Evolutionary conservation across 2,888 invertebrate species (phyloP).

Genomic region (Hipparchia sbordonii): DNA sequence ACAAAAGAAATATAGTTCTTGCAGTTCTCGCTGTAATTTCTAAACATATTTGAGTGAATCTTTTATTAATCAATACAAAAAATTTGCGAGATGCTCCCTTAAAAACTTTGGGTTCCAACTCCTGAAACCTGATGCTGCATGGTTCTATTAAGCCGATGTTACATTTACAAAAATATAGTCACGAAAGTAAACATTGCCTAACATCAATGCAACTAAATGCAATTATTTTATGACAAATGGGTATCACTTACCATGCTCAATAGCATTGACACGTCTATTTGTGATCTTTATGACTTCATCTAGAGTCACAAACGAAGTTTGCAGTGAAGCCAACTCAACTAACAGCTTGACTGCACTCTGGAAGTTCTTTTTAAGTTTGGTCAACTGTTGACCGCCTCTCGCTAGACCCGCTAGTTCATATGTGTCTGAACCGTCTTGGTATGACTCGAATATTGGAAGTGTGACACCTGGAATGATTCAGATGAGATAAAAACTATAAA

Average conservation of each 20-base stretch:
- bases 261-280: conserved; percentile 99
- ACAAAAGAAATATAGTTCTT: too few relatives aligned
- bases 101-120: too few relatives aligned
- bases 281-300: conserved; percentile 99
- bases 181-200: too few relatives aligned
- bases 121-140: too few relatives aligned
- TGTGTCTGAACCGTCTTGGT: conserved; percentile 97
- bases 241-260: conserved; percentile 91
- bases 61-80: too few relatives aligned
- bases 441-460: conserved; percentile 96
- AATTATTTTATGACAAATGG: background rate
- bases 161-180: too few relatives aligned
- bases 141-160: too few relatives aligned
- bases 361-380: conserved; percentile 99
- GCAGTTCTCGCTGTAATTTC: too few relatives aligned
- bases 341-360: conserved; percentile 97
- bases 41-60: too few relatives aligned
- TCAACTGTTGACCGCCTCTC: conserved; percentile 97
- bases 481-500: background rate
- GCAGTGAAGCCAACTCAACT: conserved; percentile 98
- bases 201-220: too few relatives aligned
- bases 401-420: conserved; percentile 98
- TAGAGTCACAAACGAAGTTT: conserved; percentile 98
- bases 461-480: conserved; percentile 88
- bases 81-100: too few relatives aligned